phyloP scores from a whole-genome alignment of 2,797 vertebrate species.

The Neosalanx taihuensis region DNA sequence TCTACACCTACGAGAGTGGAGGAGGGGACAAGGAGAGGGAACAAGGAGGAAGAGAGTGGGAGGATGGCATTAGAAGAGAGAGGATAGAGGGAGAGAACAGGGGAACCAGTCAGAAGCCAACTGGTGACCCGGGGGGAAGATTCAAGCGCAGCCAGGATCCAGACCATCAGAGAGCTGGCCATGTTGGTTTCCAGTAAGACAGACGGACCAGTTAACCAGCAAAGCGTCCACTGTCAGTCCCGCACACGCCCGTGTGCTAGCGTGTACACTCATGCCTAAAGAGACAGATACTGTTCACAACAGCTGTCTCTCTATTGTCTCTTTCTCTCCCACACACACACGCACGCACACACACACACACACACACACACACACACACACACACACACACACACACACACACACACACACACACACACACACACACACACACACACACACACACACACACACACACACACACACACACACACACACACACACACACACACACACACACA shows the following conservation, averaged over 20 bases:
- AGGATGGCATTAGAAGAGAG: background rate
- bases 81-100: background rate
- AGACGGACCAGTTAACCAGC: background rate
- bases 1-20: background rate
- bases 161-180: background rate
- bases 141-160: background rate
- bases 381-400: no score
- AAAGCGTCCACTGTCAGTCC: background rate
- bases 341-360: no score
- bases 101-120: background rate
- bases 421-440: no score
- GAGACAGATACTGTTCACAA: background rate
- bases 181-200: background rate
- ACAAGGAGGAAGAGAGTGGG: background rate
- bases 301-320: background rate
- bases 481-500: no score
- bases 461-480: no score
- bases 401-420: no score
- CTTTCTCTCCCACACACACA: background rate
- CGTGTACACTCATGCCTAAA: background rate
- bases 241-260: no score
- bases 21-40: background rate
- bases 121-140: background rate
- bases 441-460: no score
- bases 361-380: no score